Conservation (phyloP, 2,797 vertebrate genomes). For the Chelidonichthys spinosus region DNA sequence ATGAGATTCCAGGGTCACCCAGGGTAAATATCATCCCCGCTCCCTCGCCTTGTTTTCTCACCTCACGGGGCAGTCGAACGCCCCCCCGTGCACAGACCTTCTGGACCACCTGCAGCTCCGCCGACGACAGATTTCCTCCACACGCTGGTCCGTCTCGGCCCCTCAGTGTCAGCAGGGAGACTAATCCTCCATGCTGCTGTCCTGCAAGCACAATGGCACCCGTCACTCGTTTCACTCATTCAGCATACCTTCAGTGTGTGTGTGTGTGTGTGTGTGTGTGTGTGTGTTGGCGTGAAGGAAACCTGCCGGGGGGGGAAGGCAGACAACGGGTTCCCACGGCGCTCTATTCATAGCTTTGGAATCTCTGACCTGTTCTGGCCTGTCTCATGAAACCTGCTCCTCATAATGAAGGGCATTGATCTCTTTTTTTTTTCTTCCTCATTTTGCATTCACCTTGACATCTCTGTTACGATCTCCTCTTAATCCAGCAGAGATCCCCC, state of each 20-base stretch:
- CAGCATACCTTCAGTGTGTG: conserved; percentile 62
- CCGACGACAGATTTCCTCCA: conserved; percentile 78
- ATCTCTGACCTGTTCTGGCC: conserved; percentile 80
- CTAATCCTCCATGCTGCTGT: conserved; percentile 76
- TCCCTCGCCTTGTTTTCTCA: conserved; percentile 73
- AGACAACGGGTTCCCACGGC: conserved; percentile 75
- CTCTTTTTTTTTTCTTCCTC: conserved; percentile 45
- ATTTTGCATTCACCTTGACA: conserved; percentile 76
- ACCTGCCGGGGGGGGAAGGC: conserved; percentile 45
- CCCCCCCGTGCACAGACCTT: conserved; percentile 58
- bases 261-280: neutral
- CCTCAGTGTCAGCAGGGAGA: conserved; percentile 57
- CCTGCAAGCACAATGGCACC: conserved; percentile 62
- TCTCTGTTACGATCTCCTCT: conserved; percentile 65
- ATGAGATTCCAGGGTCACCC: conserved; percentile 65
- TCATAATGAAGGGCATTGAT: conserved; percentile 77
- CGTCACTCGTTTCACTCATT: conserved; percentile 74
- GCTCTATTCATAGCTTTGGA: conserved; percentile 78
- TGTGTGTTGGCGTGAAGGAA: too few relatives aligned
- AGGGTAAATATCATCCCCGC: conserved; percentile 64
- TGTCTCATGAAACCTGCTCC: conserved; percentile 77
- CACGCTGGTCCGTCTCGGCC: conserved; percentile 58
- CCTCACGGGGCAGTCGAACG: conserved; percentile 50
- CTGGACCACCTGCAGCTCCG: conserved; percentile 77
- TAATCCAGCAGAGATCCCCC: conserved; percentile 60